phyloP scores from a whole-genome alignment of 2,113 vertebrate species.

The Hypocryptadius cinnamomeus region DNA sequence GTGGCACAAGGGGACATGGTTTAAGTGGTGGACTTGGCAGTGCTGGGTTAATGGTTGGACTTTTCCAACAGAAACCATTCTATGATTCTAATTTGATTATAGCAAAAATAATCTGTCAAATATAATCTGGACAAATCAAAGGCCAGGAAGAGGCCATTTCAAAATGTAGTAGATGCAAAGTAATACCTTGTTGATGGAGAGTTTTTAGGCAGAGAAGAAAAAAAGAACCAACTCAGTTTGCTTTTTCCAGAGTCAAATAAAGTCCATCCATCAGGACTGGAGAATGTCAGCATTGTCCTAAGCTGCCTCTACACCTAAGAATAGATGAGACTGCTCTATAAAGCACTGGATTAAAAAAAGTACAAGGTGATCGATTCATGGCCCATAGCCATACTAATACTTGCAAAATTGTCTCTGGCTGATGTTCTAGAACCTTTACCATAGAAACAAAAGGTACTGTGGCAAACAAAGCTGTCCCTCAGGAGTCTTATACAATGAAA shows the following conservation, averaged over 20 bases:
- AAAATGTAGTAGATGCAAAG: neutral
- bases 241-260: neutral
- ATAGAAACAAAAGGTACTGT: conserved; percentile 14
- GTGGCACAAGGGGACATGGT: neutral
- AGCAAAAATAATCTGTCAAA: neutral
- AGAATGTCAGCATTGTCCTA: neutral
- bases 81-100: neutral
- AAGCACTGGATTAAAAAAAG: conserved; percentile 40
- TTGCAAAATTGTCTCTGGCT: conserved; percentile 56
- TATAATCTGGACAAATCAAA: neutral
- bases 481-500: neutral
- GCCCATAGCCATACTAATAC: conserved; percentile 37
- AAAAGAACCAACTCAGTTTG: neutral
- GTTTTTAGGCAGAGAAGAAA: neutral
- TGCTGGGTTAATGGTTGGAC: neutral
- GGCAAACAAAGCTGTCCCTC: conserved; percentile 31
- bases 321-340: conserved; percentile 19
- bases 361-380: conserved; percentile 51
- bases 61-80: neutral
- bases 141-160: neutral
- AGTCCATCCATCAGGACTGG: neutral
- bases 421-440: conserved; percentile 6
- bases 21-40: neutral
- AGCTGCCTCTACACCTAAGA: neutral
- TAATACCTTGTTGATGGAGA: accelerated